A percentile compares a stretch with the other conserved stretches of the same genome.
phyloP scores from a whole-genome alignment of 2,113 vertebrate genomes.

The Microcebus griseorufus region DNA sequence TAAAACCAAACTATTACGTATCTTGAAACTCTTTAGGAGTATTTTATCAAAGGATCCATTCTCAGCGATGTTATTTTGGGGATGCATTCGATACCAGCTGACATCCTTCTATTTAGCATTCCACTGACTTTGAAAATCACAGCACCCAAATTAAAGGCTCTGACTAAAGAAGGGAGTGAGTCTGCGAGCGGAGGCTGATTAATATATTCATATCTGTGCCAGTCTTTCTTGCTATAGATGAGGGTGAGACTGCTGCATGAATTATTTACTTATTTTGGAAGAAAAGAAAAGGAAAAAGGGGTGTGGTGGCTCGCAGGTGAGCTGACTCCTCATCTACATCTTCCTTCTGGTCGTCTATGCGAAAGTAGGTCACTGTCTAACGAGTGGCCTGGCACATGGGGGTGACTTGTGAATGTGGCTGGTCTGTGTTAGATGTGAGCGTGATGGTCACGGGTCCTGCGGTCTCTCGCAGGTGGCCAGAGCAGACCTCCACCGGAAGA shows the following conservation, averaged over 20 bases:
- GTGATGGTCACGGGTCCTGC: fast-evolving
- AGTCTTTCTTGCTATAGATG: not conserved
- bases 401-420: not conserved
- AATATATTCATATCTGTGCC: conserved; percentile 21
- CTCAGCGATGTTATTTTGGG: conserved; percentile 67
- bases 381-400: not conserved
- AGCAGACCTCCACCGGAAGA: not conserved
- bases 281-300: not conserved
- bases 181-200: conserved; percentile 39
- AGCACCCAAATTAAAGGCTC: conserved; percentile 52
- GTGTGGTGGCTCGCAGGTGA: not conserved
- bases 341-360: not conserved
- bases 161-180: conserved; percentile 40
- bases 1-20: conserved; percentile 8
- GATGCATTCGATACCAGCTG: conserved; percentile 60
- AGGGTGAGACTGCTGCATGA: not conserved
- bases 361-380: not conserved
- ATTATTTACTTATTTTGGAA: conserved; percentile 44
- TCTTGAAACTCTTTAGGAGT: conserved; percentile 76
- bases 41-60: conserved; percentile 80
- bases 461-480: not conserved
- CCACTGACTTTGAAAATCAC: conserved; percentile 69
- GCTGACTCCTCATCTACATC: not conserved
- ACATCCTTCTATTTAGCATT: conserved; percentile 70
- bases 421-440: not conserved